Conservation (phyloP, 1,140 invertebrate genomes). For the Leptinotarsa texana region DNA sequence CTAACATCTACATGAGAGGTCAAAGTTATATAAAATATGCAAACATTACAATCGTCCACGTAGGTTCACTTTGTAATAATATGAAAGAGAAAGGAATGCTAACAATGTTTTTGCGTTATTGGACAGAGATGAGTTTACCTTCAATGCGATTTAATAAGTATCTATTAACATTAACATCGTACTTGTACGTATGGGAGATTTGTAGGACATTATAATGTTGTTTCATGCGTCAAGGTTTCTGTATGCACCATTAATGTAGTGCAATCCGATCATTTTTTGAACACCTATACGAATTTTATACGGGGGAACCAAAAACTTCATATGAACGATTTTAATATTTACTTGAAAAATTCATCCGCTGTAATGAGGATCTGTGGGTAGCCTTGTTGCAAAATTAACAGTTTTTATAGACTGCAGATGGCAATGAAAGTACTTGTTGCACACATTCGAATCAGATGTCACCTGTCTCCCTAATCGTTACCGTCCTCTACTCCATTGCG, state of each 20-base stretch:
- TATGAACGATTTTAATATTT: too few species aligned
- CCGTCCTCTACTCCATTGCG: too few species aligned
- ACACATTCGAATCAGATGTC: too few species aligned
- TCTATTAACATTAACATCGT: constrained; percentile 6
- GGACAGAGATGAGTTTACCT: constrained; percentile 7
- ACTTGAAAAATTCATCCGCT: too few species aligned
- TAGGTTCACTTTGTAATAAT: background rate
- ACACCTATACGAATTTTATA: too few species aligned
- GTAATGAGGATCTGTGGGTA: too few species aligned
- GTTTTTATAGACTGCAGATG: too few species aligned
- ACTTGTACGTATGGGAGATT: background rate
- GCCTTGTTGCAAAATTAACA: too few species aligned
- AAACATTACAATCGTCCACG: background rate
- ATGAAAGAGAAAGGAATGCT: constrained; percentile 3
- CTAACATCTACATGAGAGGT: too few species aligned
- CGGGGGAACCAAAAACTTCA: too few species aligned
- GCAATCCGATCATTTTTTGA: background rate
- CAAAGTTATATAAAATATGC: background rate
- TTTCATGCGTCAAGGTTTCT: constrained; percentile 1
- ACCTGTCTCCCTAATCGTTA: too few species aligned
- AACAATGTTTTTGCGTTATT: constrained; percentile 8
- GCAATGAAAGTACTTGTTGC: too few species aligned
- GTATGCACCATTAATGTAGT: background rate
- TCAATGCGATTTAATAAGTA: constrained; percentile 2
- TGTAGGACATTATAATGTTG: background rate